phyloP scores from a whole-genome alignment of 2,113 vertebrate genomes.

The Megaceryle torquata region DNA sequence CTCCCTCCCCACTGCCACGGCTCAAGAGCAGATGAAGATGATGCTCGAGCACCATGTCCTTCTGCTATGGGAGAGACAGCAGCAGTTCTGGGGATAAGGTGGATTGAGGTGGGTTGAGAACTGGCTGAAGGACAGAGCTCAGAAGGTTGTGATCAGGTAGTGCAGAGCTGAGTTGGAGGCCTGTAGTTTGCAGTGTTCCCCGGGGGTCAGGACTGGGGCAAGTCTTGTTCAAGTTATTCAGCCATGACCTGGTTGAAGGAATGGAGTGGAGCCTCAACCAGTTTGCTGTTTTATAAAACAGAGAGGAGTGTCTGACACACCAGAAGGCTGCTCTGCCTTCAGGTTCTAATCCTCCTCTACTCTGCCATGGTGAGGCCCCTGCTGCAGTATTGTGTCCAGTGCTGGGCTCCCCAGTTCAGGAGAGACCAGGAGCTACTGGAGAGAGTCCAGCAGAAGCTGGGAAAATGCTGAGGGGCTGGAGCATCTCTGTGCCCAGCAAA shows the following conservation, averaged over 20 bases:
- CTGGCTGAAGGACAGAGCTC: neutral
- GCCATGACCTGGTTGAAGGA: neutral
- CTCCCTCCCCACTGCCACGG: neutral
- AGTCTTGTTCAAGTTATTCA: neutral
- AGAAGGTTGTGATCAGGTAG: neutral
- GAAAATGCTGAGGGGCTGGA: too few species aligned
- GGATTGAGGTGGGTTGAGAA: neutral
- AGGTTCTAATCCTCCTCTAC: neutral
- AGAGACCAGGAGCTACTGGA: neutral
- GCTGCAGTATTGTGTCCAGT: neutral
- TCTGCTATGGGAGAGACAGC: neutral
- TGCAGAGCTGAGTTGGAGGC: neutral
- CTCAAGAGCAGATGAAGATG: neutral
- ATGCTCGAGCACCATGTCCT: neutral
- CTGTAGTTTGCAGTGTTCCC: neutral
- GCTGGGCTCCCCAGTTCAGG: neutral
- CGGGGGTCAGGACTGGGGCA: neutral
- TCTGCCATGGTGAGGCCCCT: neutral
- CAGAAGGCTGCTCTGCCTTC: neutral
- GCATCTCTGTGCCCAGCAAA: too few species aligned
- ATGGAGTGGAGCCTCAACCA: neutral
- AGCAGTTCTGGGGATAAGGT: accelerated
- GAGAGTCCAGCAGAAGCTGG: neutral
- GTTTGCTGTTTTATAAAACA: neutral
- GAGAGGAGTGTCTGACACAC: neutral